phyloP scores from a whole-genome alignment of 2,797 vertebrate species.

The Neosilurus hyrtlii region DNA sequence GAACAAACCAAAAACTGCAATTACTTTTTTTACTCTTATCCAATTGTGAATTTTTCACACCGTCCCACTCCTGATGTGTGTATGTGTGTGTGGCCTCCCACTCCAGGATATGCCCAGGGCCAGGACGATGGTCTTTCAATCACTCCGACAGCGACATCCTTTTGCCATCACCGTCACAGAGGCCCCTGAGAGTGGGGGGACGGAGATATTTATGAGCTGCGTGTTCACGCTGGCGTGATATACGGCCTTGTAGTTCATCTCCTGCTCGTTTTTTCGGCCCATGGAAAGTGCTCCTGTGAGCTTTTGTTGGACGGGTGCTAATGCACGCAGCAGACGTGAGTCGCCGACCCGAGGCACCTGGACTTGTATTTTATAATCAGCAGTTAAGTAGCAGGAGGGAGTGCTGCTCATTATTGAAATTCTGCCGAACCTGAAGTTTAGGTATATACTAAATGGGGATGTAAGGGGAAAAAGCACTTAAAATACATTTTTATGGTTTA shows the following conservation, averaged over 20 bases:
- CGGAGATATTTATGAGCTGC: conserved; percentile 76
- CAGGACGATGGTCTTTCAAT: conserved; percentile 74
- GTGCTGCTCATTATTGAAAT: conserved; percentile 15
- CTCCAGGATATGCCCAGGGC: conserved; percentile 69
- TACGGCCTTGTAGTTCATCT: conserved; percentile 75
- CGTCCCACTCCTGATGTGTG: neutral
- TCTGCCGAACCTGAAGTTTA: neutral
- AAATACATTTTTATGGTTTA: no score
- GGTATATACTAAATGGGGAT: no score
- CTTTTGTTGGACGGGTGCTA: conserved; percentile 58
- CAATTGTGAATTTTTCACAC: neutral
- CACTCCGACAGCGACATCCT: conserved; percentile 79
- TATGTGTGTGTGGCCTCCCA: conserved; percentile 60
- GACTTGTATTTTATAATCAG: conserved; percentile 36
- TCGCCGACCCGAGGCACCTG: conserved; percentile 29
- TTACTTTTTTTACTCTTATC: neutral
- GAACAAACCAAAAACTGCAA: neutral
- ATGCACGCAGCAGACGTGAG: conserved; percentile 66
- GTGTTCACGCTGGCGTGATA: conserved; percentile 69
- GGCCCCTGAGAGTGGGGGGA: conserved; percentile 67
- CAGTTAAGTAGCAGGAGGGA: neutral
- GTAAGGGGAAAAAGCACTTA: no score
- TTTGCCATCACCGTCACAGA: conserved; percentile 75
- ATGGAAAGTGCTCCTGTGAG: conserved; percentile 70
- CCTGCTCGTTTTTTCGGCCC: conserved; percentile 69